Percentiles rank a stretch among this genome's conserved stretches.
These are phyloP conservation scores for Hassar affinis DNA, from an alignment of 2,113 vertebrate species.

Conservation along the genomic window DNA sequence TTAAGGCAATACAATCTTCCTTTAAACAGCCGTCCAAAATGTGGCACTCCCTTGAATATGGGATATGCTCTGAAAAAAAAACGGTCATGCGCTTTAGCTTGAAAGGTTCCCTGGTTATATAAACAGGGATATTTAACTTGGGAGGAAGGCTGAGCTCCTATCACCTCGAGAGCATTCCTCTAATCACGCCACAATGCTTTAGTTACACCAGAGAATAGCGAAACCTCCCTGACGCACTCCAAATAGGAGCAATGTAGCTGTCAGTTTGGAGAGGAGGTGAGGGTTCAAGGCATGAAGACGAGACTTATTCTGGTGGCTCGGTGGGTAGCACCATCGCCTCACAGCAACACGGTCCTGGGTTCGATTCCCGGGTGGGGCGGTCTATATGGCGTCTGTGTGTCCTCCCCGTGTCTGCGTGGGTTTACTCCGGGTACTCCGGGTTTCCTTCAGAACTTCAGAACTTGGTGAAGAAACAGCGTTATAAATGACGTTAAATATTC, in stretches of 20 bases:
- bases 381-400: too few relatives aligned
- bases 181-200: slow-evolving; percentile 42
- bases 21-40: not conserved
- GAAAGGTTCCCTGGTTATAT: slow-evolving; percentile 28
- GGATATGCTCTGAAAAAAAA: not conserved
- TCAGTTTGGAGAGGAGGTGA: slow-evolving; percentile 3
- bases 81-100: slow-evolving; percentile 27
- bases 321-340: too few relatives aligned
- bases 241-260: not conserved
- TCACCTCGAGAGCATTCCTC: slow-evolving; percentile 48
- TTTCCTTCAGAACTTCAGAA: too few relatives aligned
- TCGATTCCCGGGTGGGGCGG: too few relatives aligned
- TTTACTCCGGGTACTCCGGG: too few relatives aligned
- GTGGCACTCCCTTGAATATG: not conserved
- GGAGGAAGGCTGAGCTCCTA: slow-evolving; percentile 20
- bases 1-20: not conserved
- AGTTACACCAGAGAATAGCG: slow-evolving; percentile 34
- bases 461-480: too few relatives aligned
- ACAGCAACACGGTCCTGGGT: too few relatives aligned
- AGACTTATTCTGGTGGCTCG: too few relatives aligned
- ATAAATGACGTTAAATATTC: too few relatives aligned
- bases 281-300: not conserved
- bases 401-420: too few relatives aligned
- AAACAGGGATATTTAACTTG: slow-evolving; percentile 30
- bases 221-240: not conserved